Evolutionary conservation across 2,797 vertebrate genomes (phyloP).

Genomic region (Betta splendens): DNA sequence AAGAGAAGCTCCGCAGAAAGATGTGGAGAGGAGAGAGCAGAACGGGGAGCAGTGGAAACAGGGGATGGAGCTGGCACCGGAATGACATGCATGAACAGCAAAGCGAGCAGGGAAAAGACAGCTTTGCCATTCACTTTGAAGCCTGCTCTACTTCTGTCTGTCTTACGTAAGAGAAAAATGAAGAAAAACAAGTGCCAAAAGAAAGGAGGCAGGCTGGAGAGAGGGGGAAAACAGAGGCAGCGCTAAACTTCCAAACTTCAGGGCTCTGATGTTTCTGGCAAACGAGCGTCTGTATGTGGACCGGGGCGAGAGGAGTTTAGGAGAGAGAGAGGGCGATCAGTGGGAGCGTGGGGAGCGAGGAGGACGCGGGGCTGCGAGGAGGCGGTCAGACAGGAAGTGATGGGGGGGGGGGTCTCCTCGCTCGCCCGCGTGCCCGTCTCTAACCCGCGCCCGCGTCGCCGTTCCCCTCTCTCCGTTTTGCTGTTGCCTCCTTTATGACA

Average conservation of each 20-base stretch:
- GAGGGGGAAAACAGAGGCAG: slow-evolving; percentile 33
- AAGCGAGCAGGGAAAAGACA: slow-evolving; percentile 74
- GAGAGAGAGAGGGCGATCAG: slow-evolving; percentile 38
- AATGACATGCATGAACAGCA: slow-evolving; percentile 78
- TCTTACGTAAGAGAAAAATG: slow-evolving; percentile 76
- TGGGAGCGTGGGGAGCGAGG: slow-evolving; percentile 48
- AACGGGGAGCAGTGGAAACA: slow-evolving; percentile 39
- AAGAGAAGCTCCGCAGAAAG: slow-evolving; percentile 12
- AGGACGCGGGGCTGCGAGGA: slow-evolving; percentile 43
- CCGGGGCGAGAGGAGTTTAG: slow-evolving; percentile 37
- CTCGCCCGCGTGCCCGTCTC: slow-evolving; percentile 44
- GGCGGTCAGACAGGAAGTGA: slow-evolving; percentile 46
- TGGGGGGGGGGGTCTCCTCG: no score
- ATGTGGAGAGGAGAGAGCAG: slow-evolving; percentile 39
- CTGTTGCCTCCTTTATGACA: slow-evolving; percentile 63
- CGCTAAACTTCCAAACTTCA: slow-evolving; percentile 62
- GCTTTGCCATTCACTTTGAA: slow-evolving; percentile 84
- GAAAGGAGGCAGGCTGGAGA: slow-evolving; percentile 50
- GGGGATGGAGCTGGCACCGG: slow-evolving; percentile 55
- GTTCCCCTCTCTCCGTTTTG: slow-evolving; percentile 40
- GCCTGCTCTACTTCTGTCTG: slow-evolving; percentile 78
- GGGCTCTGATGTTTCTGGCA: slow-evolving; percentile 56
- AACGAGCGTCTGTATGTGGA: slow-evolving; percentile 47
- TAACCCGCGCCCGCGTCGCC: slow-evolving; percentile 38
- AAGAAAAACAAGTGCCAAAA: slow-evolving; percentile 75